Evolutionary conservation across 2,113 vertebrate genomes (phyloP).

Genomic region (Saimiri boliviensis): DNA sequence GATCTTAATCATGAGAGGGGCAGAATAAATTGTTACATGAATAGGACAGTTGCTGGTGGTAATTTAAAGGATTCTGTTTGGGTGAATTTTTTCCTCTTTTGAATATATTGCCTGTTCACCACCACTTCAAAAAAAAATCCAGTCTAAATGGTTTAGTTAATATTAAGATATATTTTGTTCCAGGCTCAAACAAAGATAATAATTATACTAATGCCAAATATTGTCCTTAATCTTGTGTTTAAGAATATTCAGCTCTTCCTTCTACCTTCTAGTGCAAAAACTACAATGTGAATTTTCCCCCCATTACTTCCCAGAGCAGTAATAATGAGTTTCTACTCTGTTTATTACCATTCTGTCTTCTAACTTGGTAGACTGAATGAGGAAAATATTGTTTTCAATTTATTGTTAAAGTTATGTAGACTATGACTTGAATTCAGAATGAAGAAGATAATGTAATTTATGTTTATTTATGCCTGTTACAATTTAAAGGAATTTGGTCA

Average conservation of each 20-base stretch:
- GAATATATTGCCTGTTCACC: neutral
- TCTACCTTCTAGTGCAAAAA: neutral
- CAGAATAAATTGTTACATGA: neutral
- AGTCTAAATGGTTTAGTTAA: neutral
- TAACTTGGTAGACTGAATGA: constrained; percentile 43
- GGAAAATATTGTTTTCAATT: constrained; percentile 61
- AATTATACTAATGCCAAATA: neutral
- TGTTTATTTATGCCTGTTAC: constrained; percentile 68
- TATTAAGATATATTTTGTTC: neutral
- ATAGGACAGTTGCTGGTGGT: neutral
- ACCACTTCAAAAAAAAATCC: neutral
- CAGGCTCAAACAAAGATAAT: neutral
- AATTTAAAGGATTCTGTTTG: neutral
- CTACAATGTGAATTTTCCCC: neutral
- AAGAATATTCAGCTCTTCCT: neutral
- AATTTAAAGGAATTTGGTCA: constrained; percentile 75
- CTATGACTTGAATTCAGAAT: constrained; percentile 74
- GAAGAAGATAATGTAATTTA: constrained; percentile 72
- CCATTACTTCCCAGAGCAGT: neutral
- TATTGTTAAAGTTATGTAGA: constrained; percentile 70
- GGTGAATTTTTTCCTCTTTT: neutral
- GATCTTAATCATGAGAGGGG: neutral
- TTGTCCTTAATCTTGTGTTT: neutral
- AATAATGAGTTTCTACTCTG: neutral
- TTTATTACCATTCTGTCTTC: neutral